Percentiles rank a stretch among this genome's conserved stretches.
Evolutionary conservation across 1,140 invertebrate genomes (phyloP).

Genomic region (Lucilia sericata): DNA sequence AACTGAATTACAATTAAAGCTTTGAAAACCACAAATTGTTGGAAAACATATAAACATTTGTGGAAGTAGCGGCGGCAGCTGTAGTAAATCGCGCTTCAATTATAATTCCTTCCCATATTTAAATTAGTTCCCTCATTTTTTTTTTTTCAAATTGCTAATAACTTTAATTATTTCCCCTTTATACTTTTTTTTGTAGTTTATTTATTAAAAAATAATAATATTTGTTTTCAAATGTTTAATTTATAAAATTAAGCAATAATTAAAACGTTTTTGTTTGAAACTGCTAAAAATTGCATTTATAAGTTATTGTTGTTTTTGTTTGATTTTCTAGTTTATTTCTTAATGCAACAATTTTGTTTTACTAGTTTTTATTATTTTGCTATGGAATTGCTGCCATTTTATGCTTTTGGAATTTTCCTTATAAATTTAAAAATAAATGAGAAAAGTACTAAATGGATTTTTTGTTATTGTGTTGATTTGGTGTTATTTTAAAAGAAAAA

Average conservation of each 20-base stretch:
- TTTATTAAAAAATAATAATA: neutral
- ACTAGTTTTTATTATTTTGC: neutral
- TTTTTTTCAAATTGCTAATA: too few species aligned
- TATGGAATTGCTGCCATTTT: constrained; percentile 26
- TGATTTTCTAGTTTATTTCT: neutral
- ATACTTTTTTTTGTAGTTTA: too few species aligned
- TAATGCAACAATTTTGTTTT: neutral
- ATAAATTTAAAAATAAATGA: constrained; percentile 16
- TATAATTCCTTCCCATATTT: too few species aligned
- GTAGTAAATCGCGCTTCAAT: too few species aligned
- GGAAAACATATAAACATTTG: too few species aligned
- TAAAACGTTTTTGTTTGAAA: neutral
- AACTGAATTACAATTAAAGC: too few species aligned
- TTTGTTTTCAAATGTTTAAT: neutral
- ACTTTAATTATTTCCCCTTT: too few species aligned
- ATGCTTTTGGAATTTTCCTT: constrained; percentile 22
- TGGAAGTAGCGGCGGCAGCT: too few species aligned
- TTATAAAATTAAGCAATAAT: constrained; percentile 9
- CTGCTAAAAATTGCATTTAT: neutral
- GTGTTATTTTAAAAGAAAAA: neutral
- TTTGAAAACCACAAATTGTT: too few species aligned
- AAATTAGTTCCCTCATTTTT: too few species aligned
- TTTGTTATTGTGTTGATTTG: constrained; percentile 34
- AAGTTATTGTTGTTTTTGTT: neutral
- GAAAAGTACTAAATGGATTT: constrained; percentile 37